These are phyloP conservation scores for Pyralis farinalis DNA, from an alignment of 2,888 invertebrate species.

Conservation along the genomic window DNA sequence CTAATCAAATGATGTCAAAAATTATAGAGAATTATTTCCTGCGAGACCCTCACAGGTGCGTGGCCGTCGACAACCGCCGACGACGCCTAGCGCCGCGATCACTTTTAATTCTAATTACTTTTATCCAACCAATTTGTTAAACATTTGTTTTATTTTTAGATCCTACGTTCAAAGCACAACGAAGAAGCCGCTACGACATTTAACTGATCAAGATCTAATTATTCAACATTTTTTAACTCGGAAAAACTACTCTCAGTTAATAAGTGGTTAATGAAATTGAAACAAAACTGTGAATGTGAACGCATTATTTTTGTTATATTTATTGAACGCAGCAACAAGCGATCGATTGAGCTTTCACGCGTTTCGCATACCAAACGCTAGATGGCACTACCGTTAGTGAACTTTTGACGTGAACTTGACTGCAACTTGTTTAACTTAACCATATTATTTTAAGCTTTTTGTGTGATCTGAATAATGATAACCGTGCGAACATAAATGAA, in stretches of 20 bases:
- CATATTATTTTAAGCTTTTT: constrained; percentile 74
- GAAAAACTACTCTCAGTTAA: constrained; percentile 44
- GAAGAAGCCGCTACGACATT: constrained; percentile 34
- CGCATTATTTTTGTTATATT: constrained; percentile 29
- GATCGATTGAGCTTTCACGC: constrained; percentile 63
- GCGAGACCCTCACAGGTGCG: no score
- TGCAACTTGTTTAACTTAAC: constrained; percentile 72
- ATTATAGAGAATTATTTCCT: no score
- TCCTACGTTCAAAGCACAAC: no score
- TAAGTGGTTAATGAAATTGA: constrained; percentile 26
- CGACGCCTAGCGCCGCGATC: no score
- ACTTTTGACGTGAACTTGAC: constrained; percentile 80
- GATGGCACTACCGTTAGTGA: constrained; percentile 64
- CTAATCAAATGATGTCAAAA: no score
- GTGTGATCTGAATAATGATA: constrained; percentile 63
- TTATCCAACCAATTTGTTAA: no score
- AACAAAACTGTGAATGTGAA: constrained; percentile 5
- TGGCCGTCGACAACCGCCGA: no score
- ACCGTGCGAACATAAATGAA: constrained; percentile 47
- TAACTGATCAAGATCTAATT: constrained; percentile 50
- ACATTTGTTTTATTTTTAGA: no score
- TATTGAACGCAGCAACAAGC: constrained; percentile 37
- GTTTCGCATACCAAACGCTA: constrained; percentile 54
- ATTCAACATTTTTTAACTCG: constrained; percentile 49
- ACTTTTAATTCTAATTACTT: no score